Percentiles rank a stretch among this genome's conserved stretches.
Evolutionary conservation across 2,888 invertebrate genomes (phyloP).

Genomic region (Nemotelus nigrinus): DNA sequence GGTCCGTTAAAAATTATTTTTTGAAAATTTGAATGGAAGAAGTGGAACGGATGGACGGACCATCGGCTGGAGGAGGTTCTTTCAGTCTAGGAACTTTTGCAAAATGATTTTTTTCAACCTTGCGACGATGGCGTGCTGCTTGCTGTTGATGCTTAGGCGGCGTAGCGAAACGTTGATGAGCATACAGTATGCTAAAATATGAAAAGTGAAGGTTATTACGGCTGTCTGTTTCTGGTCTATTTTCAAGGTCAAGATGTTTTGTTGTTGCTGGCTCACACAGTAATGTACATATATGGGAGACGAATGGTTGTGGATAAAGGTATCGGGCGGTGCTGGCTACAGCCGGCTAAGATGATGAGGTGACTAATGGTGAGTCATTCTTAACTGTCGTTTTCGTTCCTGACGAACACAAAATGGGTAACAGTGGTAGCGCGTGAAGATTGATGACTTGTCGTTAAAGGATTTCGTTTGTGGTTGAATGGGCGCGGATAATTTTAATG

Average conservation of each 20-base stretch:
- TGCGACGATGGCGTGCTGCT: background rate
- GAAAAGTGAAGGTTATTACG: slow-evolving; percentile 15
- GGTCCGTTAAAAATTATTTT: slow-evolving; percentile 23
- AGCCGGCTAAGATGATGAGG: background rate
- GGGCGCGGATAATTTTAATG: slow-evolving; percentile 23
- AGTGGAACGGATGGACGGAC: slow-evolving; percentile 1
- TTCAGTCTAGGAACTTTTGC: slow-evolving; percentile 6
- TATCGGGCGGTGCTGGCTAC: background rate
- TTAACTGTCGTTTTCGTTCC: slow-evolving; percentile 34
- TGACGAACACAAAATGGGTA: slow-evolving; percentile 6
- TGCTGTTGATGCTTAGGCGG: background rate
- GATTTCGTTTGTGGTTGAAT: slow-evolving; percentile 9
- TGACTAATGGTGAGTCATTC: slow-evolving; percentile 27
- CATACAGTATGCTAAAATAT: slow-evolving; percentile 3
- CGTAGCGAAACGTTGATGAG: background rate
- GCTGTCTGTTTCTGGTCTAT: slow-evolving; percentile 31
- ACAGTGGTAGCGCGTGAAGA: slow-evolving; percentile 22
- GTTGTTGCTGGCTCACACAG: background rate
- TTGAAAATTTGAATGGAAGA: slow-evolving; percentile 14
- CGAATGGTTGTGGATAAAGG: background rate
- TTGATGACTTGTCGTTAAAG: slow-evolving; percentile 1
- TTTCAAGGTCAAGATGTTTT: slow-evolving; percentile 27
- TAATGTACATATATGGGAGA: background rate
- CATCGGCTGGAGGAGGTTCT: background rate
- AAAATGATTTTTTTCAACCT: background rate